Percentiles rank a stretch among this genome's conserved stretches.
These are phyloP conservation scores for Drepana arcuata DNA, from an alignment of 1,140 invertebrate species.

Conservation along the genomic window DNA sequence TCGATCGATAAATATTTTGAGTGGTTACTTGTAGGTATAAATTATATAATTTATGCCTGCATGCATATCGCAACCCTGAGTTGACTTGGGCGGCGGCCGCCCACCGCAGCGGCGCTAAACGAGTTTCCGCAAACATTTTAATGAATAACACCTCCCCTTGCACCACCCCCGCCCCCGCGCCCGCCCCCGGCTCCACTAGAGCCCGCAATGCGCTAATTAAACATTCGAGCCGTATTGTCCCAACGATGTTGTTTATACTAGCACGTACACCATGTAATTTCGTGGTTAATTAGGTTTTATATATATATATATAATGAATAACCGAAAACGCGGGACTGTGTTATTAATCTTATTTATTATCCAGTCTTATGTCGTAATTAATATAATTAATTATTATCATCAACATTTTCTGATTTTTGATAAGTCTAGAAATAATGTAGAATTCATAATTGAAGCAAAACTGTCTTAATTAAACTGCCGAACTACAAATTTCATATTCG, in stretches of 20 bases:
- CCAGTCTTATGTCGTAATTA: no score
- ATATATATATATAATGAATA: background rate
- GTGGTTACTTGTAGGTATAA: no score
- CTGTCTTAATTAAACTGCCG: no score
- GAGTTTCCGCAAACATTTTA: conserved; percentile 69
- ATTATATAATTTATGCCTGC: no score
- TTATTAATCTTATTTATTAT: no score
- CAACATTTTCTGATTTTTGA: no score
- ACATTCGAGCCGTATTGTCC: conserved; percentile 66
- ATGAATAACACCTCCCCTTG: conserved; percentile 57
- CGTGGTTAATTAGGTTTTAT: background rate
- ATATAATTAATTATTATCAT: no score
- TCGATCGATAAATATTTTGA: no score
- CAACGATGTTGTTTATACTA: conserved; percentile 51
- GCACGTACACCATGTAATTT: background rate
- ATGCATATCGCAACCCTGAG: conserved; percentile 47
- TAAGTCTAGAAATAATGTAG: no score
- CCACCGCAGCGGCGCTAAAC: conserved; percentile 60
- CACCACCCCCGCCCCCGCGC: conserved; percentile 3
- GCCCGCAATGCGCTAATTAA: conserved; percentile 62
- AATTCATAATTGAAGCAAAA: no score
- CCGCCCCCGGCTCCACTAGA: conserved; percentile 14
- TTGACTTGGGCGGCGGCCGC: conserved; percentile 24
- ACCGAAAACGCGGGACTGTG: no score
- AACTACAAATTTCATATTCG: no score